phyloP scores from a whole-genome alignment of 2,113 vertebrate species.

The Synodontis membranacea region DNA sequence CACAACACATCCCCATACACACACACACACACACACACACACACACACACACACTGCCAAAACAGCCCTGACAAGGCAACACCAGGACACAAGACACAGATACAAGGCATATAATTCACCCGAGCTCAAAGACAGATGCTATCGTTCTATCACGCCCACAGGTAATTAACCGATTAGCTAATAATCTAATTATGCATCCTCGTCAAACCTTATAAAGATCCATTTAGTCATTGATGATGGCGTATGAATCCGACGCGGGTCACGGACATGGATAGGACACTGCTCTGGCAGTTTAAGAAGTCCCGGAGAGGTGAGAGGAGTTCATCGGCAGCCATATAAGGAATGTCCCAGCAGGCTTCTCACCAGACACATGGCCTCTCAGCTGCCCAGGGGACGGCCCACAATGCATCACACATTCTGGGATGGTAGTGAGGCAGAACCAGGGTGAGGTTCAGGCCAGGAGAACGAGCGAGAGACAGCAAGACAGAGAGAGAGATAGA shows the following conservation, averaged over 20 bases:
- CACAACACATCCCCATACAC: conserved; percentile 11
- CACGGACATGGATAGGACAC: conserved; percentile 9
- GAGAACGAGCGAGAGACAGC: conserved; percentile 43
- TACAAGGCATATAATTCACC: not conserved
- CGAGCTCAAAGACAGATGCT: not conserved
- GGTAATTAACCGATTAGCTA: not conserved
- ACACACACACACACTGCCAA: not conserved
- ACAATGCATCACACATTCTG: conserved; percentile 46
- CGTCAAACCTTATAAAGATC: not conserved
- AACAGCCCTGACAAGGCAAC: not conserved
- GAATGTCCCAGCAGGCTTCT: conserved; percentile 55
- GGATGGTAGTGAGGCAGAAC: conserved; percentile 57
- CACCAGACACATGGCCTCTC: conserved; percentile 56
- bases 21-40: not conserved
- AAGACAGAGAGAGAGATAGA: not conserved
- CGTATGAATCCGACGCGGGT: not conserved
- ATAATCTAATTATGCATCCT: not conserved
- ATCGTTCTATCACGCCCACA: not conserved
- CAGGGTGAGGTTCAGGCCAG: conserved; percentile 47
- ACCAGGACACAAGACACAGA: not conserved
- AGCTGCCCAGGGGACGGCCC: conserved; percentile 51
- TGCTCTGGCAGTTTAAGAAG: conserved; percentile 31
- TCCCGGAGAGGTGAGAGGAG: conserved; percentile 50
- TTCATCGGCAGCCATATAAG: conserved; percentile 54
- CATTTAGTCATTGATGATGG: not conserved